Conservation (phyloP, 2,113 vertebrate genomes). For the Mobula hypostoma region DNA sequence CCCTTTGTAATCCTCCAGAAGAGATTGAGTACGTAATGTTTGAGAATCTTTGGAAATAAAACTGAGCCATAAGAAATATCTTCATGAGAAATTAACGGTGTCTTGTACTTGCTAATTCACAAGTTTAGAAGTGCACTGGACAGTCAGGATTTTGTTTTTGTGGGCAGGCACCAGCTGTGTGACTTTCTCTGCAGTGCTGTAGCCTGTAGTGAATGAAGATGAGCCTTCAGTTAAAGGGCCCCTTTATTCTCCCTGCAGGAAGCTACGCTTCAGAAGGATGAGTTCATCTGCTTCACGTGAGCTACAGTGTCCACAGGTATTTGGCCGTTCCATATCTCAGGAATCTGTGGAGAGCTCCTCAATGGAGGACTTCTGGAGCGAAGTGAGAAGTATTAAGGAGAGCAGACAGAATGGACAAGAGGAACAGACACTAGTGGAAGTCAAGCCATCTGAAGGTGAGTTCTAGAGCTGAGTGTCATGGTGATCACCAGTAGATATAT, state of each 20-base stretch:
- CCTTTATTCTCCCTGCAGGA: conserved; percentile 23
- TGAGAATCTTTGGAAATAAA: background rate
- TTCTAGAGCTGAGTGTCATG: background rate
- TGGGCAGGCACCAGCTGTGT: background rate
- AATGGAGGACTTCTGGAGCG: conserved; percentile 80
- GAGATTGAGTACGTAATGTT: background rate
- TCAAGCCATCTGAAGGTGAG: conserved; percentile 68
- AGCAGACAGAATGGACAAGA: conserved; percentile 52
- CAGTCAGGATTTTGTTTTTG: background rate
- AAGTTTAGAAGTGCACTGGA: background rate
- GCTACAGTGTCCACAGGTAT: conserved; percentile 39
- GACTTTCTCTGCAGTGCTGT: background rate
- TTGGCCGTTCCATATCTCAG: conserved; percentile 62
- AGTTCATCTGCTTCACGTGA: conserved; percentile 33
- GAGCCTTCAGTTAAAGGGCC: background rate
- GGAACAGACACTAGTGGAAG: conserved; percentile 54
- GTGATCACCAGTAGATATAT: background rate
- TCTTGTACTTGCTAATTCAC: background rate
- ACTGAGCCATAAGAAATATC: background rate
- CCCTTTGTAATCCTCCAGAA: background rate
- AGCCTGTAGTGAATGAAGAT: background rate
- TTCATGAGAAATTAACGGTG: background rate
- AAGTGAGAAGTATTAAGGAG: conserved; percentile 71
- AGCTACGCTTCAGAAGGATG: conserved; percentile 28
- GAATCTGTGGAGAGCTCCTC: conserved; percentile 65